Conservation (phyloP, 2,113 vertebrate species). For the Deroptyus accipitrinus region DNA sequence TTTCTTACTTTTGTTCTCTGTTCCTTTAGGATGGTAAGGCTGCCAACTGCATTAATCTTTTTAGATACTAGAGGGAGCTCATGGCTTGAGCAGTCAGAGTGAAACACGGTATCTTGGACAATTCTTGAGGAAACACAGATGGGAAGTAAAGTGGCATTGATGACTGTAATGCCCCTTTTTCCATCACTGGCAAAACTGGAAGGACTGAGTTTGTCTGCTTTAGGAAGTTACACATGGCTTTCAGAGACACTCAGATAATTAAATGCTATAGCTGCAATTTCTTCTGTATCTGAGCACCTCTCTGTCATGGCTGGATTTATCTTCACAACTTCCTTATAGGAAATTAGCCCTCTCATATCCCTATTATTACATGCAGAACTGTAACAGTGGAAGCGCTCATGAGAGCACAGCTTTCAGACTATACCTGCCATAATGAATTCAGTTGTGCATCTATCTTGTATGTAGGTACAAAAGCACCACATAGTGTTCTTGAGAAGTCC, state of each 20-base stretch:
- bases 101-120: neutral
- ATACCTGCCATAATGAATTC: neutral
- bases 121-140: conserved; percentile 27
- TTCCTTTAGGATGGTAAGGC: neutral
- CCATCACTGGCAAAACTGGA: conserved; percentile 18
- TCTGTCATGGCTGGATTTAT: neutral
- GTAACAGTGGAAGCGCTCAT: neutral
- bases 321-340: neutral
- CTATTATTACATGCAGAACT: neutral
- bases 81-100: neutral
- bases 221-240: conserved; percentile 8
- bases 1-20: neutral
- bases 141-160: conserved; percentile 17
- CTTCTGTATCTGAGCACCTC: neutral
- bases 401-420: neutral
- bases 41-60: conserved; percentile 5
- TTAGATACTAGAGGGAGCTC: conserved; percentile 57
- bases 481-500: neutral
- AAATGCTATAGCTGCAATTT: conserved; percentile 22
- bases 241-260: neutral
- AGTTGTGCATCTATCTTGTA: neutral
- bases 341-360: neutral
- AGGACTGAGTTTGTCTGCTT: conserved; percentile 1
- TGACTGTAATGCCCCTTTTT: neutral
- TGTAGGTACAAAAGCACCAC: neutral